Evolutionary conservation across 2,797 vertebrate genomes (phyloP).

Genomic region (Neomorphus geoffroyi): DNA sequence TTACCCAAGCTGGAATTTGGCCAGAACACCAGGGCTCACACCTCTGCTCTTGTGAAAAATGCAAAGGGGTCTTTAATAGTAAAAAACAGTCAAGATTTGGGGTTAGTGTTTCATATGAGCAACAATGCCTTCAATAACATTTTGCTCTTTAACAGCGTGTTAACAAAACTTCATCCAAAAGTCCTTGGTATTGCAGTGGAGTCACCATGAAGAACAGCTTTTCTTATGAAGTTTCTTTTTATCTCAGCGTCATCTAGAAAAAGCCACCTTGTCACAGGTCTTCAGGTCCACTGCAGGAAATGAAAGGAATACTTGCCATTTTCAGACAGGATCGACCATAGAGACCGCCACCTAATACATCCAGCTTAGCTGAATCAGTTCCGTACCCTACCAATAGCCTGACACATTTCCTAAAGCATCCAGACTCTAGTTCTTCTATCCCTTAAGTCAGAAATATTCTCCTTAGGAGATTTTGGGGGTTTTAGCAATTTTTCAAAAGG

Average conservation of each 20-base stretch:
- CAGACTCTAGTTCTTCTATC: not conserved
- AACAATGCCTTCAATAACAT: not conserved
- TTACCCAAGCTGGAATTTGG: conserved; percentile 68
- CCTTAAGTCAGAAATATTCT: not conserved
- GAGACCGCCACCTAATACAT: not conserved
- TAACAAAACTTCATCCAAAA: not conserved
- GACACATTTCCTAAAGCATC: conserved; percentile 6
- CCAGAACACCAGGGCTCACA: conserved; percentile 67
- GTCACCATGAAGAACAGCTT: not conserved
- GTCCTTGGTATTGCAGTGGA: not conserved
- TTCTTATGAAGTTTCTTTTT: not conserved
- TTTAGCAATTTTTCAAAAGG: not conserved
- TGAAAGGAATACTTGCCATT: conserved; percentile 19
- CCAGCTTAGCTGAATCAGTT: conserved; percentile 29
- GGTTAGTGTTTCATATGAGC: not conserved
- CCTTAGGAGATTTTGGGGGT: not conserved
- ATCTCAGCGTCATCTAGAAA: not conserved
- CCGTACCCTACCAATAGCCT: not conserved
- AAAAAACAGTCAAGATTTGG: conserved; percentile 20
- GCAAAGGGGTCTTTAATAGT: conserved; percentile 48
- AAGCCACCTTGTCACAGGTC: not conserved
- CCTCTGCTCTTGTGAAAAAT: conserved; percentile 51
- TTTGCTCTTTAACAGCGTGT: not conserved
- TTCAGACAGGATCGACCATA: not conserved
- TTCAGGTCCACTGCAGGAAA: conserved; percentile 25